Percentiles rank a stretch among this genome's conserved stretches.
Conservation (phyloP, 2,888 invertebrate genomes). For the Steromphala cineraria region DNA sequence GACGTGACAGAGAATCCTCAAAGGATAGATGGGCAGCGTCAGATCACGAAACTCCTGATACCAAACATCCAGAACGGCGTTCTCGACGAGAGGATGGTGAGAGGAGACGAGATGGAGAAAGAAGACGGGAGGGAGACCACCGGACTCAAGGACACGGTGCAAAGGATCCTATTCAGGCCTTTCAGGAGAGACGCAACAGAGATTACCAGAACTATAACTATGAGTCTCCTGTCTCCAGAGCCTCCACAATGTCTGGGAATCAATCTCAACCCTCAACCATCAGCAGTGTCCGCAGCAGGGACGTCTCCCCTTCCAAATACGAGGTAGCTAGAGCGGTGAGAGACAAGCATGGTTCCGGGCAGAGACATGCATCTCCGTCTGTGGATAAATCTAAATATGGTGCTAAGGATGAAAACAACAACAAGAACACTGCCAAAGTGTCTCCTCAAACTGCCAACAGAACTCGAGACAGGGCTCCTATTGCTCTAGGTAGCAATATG, state of each 20-base stretch:
- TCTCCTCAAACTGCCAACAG: slow-evolving; percentile 22
- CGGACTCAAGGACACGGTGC: background rate
- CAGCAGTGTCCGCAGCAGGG: slow-evolving; percentile 36
- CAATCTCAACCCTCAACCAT: slow-evolving; percentile 36
- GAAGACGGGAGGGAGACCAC: background rate
- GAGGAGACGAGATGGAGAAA: background rate
- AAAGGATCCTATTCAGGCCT: slow-evolving; percentile 17
- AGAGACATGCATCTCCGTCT: background rate
- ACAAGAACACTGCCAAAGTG: slow-evolving; percentile 5
- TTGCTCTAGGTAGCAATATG: slow-evolving; percentile 53
- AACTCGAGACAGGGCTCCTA: slow-evolving; percentile 40
- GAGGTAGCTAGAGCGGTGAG: background rate
- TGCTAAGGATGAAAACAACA: slow-evolving; percentile 15
- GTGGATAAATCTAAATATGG: background rate
- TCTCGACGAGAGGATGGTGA: background rate
- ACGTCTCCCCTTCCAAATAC: slow-evolving; percentile 30
- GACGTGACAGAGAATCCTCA: background rate
- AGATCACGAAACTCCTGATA: background rate
- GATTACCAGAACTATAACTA: slow-evolving; percentile 28
- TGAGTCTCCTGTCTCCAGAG: background rate
- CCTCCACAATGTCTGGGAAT: background rate
- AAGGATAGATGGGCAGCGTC: background rate
- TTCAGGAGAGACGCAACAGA: background rate
- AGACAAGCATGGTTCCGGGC: slow-evolving; percentile 4
- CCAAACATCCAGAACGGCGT: background rate